Conservation (phyloP, 2,113 vertebrate genomes). For the Pteronura brasiliensis region DNA sequence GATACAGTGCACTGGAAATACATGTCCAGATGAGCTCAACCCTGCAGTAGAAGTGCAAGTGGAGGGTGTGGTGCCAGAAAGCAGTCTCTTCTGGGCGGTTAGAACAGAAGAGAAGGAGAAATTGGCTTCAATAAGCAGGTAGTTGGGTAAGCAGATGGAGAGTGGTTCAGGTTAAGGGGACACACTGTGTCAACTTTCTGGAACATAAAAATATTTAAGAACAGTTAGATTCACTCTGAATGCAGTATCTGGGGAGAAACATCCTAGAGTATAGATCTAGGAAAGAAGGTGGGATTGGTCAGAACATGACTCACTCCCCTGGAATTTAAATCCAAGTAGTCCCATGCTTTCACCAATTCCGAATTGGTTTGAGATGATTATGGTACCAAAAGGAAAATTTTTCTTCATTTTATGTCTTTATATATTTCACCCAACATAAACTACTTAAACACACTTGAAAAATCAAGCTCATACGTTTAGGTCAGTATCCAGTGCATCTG, state of each 20-base stretch:
- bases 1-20: neutral
- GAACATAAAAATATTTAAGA: neutral
- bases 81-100: neutral
- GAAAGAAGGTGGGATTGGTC: neutral
- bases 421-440: neutral
- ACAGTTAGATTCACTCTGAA: neutral
- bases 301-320: neutral
- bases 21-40: neutral
- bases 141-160: neutral
- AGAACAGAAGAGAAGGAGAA: too few species aligned
- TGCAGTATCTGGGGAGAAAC: neutral
- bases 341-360: neutral
- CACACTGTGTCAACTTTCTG: neutral
- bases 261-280: neutral
- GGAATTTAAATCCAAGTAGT: neutral
- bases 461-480: neutral
- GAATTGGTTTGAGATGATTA: neutral
- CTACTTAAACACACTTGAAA: neutral
- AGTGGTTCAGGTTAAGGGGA: neutral
- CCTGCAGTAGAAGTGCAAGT: fast-evolving
- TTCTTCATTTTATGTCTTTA: neutral
- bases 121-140: neutral
- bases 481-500: neutral
- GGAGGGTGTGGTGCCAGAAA: neutral
- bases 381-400: neutral